Evolutionary conservation across 2,113 vertebrate genomes (phyloP), one percentile per base, ranked within the genome.

Genomic region (Corapipo altera): DNA sequence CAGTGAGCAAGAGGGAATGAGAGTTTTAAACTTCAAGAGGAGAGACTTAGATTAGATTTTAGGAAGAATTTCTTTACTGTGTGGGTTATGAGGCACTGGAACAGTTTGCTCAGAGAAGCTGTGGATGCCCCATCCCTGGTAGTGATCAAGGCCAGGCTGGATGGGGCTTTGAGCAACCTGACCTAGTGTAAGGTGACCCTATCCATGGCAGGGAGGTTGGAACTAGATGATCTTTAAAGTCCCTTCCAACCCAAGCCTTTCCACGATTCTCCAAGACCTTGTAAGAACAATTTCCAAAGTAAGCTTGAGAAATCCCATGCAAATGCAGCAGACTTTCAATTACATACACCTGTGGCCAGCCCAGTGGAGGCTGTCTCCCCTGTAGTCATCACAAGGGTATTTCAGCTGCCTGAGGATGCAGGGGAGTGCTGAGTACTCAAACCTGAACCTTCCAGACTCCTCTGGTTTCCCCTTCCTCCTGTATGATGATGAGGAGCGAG

Each of bases 401-500:
- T 83, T 51, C 72, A 91, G 44, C 33, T 48, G 30, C 49, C 19
- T 64, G 16, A 76, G n/a, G 35, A 59, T 19, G 32, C 30, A 52
- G 64, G 21, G 8, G 6, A 27, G 6, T 3, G 8, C 26, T 72
- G 44, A 89, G 23, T 39, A 48, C 23, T 30, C 59, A 61, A 61
- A 76, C 2, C 18, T 44, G 27, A 48, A 59, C n/a, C 39, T 55
- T 46, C 16, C 28, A 62, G 52, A 8, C 32, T 71, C 18, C 35
- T 22, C 52, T 41, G n/a, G 13, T 9, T 86, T 18, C 27, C 7
- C 4, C 6, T 70, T 77, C 26, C 51, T 39, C 28, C 17, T 41
- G 41, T 44, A 37, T 0, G 2, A 7, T 2, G 7, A 30, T 4
- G 1, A 85, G 51, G 37, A 88, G 71, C 61, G 4, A 0, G 4